phyloP scores from a whole-genome alignment of 53 echinoderm and acorn worm genomes.

The Pentamera pediparva region DNA sequence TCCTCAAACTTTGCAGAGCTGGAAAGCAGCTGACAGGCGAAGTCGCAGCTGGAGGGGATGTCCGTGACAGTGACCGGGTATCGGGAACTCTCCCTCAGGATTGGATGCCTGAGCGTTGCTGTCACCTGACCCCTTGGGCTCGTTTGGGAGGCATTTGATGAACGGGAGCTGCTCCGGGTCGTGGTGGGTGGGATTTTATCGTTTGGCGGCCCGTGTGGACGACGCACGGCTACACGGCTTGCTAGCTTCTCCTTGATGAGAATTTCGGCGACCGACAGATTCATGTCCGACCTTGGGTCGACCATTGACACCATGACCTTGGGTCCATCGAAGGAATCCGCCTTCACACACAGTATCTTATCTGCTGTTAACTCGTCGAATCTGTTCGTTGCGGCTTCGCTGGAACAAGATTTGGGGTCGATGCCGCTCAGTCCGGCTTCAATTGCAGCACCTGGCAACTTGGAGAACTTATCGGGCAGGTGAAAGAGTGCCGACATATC shows the following conservation, averaged over 20 bases:
- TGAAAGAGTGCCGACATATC: conserved; percentile 33
- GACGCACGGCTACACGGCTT: conserved; percentile 27
- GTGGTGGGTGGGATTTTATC: neutral
- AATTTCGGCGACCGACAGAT: conserved; percentile 62
- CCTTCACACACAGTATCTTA: conserved; percentile 72
- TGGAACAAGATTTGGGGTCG: conserved; percentile 40
- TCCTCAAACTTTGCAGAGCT: conserved; percentile 63
- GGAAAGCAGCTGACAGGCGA: conserved; percentile 76
- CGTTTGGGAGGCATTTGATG: conserved; percentile 7
- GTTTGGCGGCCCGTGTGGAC: neutral
- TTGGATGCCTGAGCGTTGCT: neutral
- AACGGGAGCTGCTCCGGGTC: conserved; percentile 12
- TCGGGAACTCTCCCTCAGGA: neutral
- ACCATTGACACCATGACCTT: conserved; percentile 61
- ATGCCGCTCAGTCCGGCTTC: conserved; percentile 72
- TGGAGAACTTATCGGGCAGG: conserved; percentile 52
- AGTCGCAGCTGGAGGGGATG: conserved; percentile 30
- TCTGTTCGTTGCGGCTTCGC: conserved; percentile 42
- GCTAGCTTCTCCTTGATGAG: conserved; percentile 77
- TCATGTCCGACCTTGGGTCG: conserved; percentile 70
- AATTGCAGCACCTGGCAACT: conserved; percentile 68
- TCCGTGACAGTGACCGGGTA: conserved; percentile 9
- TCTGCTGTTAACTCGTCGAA: conserved; percentile 74
- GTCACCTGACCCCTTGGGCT: neutral
- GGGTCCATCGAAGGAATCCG: conserved; percentile 51